Evolutionary conservation across 1,140 invertebrate species (phyloP), one percentile per base, ranked within the genome.

Genomic region (Drosophila biarmipes): DNA sequence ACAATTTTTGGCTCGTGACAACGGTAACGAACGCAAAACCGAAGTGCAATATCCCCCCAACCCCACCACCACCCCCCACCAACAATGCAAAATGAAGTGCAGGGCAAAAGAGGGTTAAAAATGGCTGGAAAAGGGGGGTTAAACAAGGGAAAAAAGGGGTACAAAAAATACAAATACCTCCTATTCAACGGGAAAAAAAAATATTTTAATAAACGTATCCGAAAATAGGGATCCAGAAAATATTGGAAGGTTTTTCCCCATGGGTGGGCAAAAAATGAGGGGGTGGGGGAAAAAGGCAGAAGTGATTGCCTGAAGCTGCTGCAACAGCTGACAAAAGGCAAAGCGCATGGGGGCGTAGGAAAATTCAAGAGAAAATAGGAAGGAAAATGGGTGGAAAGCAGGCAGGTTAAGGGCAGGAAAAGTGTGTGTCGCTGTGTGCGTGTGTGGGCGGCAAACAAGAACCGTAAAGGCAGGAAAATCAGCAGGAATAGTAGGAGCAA

Each of bases 1-100:
- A 38, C 34, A 64, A 63, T 69, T 62, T 59, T 73, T 78, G 68
- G 73, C 51, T 75, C 75, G 57, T 61, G 51, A 73, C 53, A 55
- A 52, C 63, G 71, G 52, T 43, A 43, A 51, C 51, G 49, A 64
- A 42, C 49, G 53, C 35, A 31, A 66, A 43, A 40, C 58, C 64
- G 56, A 58, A 29, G 58, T 38, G 61, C 48, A 64, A 35, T 15
- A 40, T 12, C 37, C 8, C 43, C 43, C 43, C 6, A 45, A 7
- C 12, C 21, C 19, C 42, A 11, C 42, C 12, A 0, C 19, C 0
- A 1, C 2, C 21, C 19, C 14, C 7, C 27, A 49, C 14, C 42
- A 6, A 7, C 24, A 24, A 40, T 43, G 40, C 40, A 42, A 27
- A 21, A 21, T 19, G 31, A 27, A 51, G 15, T 34, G 29, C 48